These are phyloP conservation scores for Caenorhabditis sp. DNA, from an alignment of 2,888 invertebrate genomes.

Conservation along the genomic window DNA sequence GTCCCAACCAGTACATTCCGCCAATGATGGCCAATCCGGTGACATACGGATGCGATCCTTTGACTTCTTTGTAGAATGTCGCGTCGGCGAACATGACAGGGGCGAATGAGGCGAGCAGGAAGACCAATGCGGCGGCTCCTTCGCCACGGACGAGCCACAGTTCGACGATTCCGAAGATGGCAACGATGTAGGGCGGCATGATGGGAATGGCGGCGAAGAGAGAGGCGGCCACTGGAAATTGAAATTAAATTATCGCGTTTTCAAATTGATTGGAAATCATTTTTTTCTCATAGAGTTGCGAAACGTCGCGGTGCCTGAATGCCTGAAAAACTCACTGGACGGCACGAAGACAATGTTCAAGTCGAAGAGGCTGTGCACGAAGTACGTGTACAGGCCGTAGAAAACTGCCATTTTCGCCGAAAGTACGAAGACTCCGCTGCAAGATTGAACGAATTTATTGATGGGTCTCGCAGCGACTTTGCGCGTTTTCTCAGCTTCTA, in stretches of 20 bases:
- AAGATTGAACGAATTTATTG: no score
- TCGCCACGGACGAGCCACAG: slow-evolving; percentile 89
- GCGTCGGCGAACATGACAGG: slow-evolving; percentile 95
- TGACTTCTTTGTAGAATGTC: slow-evolving; percentile 96
- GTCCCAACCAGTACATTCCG: slow-evolving; percentile 96
- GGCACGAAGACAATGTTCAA: slow-evolving; percentile 93
- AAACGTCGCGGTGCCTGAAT: no score
- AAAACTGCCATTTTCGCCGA: slow-evolving; percentile 97
- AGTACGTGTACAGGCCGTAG: slow-evolving; percentile 98
- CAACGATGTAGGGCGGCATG: slow-evolving; percentile 96
- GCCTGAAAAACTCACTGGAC: slow-evolving; percentile 72
- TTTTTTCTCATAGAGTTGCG: no score
- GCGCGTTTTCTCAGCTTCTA: no score
- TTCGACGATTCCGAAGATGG: slow-evolving; percentile 94
- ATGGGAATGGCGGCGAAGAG: slow-evolving; percentile 96
- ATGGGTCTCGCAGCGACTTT: no score
- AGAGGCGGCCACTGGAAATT: slow-evolving; percentile 91
- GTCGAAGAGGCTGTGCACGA: slow-evolving; percentile 95
- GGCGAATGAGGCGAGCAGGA: slow-evolving; percentile 90
- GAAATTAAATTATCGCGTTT: no score
- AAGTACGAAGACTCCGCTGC: slow-evolving; percentile 94
- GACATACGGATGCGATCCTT: slow-evolving; percentile 96
- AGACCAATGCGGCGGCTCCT: slow-evolving; percentile 86
- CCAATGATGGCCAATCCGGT: slow-evolving; percentile 98
- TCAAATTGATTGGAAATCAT: no score